Conservation (phyloP, 2,888 invertebrate species). For the Drosophila demipolita region DNA sequence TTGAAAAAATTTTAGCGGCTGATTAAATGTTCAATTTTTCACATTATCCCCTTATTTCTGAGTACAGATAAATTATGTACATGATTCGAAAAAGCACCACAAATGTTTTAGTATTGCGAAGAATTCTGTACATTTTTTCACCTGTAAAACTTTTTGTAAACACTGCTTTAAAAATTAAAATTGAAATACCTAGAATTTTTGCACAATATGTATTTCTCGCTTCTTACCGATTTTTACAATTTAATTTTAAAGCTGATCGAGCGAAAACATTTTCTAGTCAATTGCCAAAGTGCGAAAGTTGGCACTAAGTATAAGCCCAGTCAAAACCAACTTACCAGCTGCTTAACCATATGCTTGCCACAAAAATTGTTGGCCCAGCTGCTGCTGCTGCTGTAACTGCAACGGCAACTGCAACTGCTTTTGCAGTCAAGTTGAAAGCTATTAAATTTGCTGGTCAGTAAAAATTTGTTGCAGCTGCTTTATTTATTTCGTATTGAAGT, state of each 20-base stretch:
- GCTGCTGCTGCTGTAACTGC: not conserved
- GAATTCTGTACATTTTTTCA: not conserved
- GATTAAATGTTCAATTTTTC: not conserved
- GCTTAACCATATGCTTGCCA: constrained; percentile 51
- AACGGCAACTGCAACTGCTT: constrained; percentile 14
- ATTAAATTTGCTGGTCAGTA: constrained; percentile 60
- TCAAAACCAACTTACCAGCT: constrained; percentile 31
- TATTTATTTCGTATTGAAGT: constrained; percentile 70
- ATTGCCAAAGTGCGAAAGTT: constrained; percentile 18
- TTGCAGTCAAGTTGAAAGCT: constrained; percentile 65
- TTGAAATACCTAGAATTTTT: too few species aligned
- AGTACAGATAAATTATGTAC: not conserved
- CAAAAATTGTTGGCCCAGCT: constrained; percentile 54
- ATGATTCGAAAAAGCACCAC: not conserved
- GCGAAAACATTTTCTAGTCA: constrained; percentile 25
- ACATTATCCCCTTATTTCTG: not conserved
- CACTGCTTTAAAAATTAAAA: too few species aligned
- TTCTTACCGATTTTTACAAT: constrained; percentile 4
- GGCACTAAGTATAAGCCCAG: constrained; percentile 42
- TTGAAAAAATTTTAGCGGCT: not conserved
- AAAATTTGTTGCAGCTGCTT: constrained; percentile 62
- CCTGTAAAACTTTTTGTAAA: too few species aligned
- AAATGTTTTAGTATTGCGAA: not conserved
- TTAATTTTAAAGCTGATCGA: not conserved
- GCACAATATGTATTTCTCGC: not conserved